Base-by-base conservation (phyloP, 64 coral and sea anemone species). In the Dendronephthya gigantea region DNA sequence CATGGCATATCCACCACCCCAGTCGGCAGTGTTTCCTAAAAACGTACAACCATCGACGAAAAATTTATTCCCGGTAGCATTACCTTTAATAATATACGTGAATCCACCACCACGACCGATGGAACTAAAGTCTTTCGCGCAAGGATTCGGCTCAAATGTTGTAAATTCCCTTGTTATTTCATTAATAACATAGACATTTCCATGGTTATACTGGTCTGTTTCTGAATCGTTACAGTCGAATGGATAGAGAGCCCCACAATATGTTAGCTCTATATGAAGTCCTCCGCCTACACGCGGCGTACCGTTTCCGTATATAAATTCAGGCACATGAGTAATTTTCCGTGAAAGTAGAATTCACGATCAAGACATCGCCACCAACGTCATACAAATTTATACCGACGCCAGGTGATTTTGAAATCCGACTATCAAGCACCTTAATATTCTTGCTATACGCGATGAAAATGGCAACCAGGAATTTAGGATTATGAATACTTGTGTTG, bases 41-140 rank as follows among this genome's bases (percentile, higher is more conserved):
- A 86, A 74, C 32, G 19, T 72, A 37, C 85, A 72, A 74, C 70
- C 70, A 41, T 45, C 29, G 52, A 86, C 47, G 32, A 86, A 37
- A 86, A 86, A 86, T 27, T 17, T 38, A 39, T 86, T 86, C 13
- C 45, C 35, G 56, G 56, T 86, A 40, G 85, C 58, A 86, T 86
- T 86, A 39, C 85, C 62, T 39, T 59, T 31, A 68, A 86, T 86
- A 40, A 69, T 69, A 86, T 59, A 69, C 38, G 85, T 70, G 16
- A 86, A 17, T 45, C 85, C 85, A 68, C 85, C 85, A 15, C 85
- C 85, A 39, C 85, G 85, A 36, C 85, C 85, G 22, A 86, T 69
- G 14, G 56, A 69, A 59, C 43, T 86, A 68, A 69, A 68, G 43
- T 59, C 69, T 15, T 86, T 86, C 27, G 40, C 69, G 58, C 55